phyloP scores from a whole-genome alignment of 2,797 vertebrate species.

The Gallinago nigripennis region DNA sequence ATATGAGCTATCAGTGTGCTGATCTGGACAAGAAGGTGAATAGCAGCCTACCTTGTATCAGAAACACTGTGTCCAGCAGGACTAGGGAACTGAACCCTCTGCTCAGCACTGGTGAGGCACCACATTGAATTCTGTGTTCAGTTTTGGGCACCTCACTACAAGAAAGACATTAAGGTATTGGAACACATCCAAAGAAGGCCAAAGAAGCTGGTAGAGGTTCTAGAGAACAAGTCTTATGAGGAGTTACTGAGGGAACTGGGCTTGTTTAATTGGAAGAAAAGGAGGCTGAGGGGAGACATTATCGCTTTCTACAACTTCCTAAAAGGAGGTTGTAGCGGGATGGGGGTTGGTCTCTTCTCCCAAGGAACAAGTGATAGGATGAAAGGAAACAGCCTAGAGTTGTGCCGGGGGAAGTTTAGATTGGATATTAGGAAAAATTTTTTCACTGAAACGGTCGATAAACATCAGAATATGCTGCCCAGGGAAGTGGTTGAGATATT shows the following conservation, averaged over 20 bases:
- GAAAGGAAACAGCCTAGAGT: background rate
- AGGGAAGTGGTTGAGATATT: background rate
- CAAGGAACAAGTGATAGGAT: background rate
- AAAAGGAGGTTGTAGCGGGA: background rate
- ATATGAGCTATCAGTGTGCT: background rate
- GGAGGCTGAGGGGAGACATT: background rate
- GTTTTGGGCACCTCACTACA: background rate
- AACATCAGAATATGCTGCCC: background rate
- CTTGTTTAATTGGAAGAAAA: background rate
- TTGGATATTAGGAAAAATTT: background rate
- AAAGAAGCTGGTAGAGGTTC: background rate
- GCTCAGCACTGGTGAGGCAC: background rate
- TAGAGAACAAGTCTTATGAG: background rate
- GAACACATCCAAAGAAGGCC: background rate
- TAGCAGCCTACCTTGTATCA: background rate
- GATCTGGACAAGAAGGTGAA: background rate
- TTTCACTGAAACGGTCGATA: background rate
- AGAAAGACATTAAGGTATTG: background rate
- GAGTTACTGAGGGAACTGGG: background rate
- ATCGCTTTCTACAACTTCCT: background rate
- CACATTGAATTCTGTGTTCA: background rate
- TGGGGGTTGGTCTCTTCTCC: rapidly evolving
- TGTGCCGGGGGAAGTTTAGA: background rate
- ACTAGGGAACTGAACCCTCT: background rate
- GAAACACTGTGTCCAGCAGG: background rate